Base-by-base conservation (phyloP, 2,888 invertebrate genomes). In the Melanostoma scalare region DNA sequence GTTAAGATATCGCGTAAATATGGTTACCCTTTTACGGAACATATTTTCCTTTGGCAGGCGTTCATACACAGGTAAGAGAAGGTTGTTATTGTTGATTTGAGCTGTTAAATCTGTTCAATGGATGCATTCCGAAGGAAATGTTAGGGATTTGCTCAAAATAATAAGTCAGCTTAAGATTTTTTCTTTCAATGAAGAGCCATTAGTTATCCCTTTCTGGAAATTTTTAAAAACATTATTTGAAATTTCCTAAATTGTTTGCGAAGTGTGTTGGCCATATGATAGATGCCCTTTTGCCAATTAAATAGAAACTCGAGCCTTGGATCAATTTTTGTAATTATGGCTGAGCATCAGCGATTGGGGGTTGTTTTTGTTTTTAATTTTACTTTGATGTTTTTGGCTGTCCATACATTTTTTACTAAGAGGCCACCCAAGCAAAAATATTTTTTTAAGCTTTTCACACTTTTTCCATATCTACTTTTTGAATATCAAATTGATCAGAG, bases 71-170 rank as follows among this genome's bases (percentile, higher is more conserved):
- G 78, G 30, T 55, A 60, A 33, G 6, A 1, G 0, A 8, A 35
- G 35, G 3, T 33, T 38, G 36, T 33, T 31, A n/a, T 60, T 42
- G 9, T 46, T 52, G 6, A 53, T 55, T 20, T 20, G 20, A 20
- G 55, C 60, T 40, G 46, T 74, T 74, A 42, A 76, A 69, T 69
- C 55, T 61, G 53, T 76, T 76, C 36, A 46, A 9, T 10, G 40
- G 8, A 9, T 65, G 48, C 6, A 10, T 55, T 9, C 20, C 20
- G 20, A 20, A 1, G 20, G 20, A 20, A 20, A 20, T 20, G 20
- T 20, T 1, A 20, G 35, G 42, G 42, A 42, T 55, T 40, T 58
- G 5, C 42, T 40, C n/a, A n/a, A 58, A 33, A 31, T 33, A n/a
- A 31, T 58, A 60, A 44, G 33, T 33, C n/a, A 30, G 31, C 42